Evolutionary conservation across 2,113 vertebrate species (phyloP).

Genomic region (Cheilinus undulatus): DNA sequence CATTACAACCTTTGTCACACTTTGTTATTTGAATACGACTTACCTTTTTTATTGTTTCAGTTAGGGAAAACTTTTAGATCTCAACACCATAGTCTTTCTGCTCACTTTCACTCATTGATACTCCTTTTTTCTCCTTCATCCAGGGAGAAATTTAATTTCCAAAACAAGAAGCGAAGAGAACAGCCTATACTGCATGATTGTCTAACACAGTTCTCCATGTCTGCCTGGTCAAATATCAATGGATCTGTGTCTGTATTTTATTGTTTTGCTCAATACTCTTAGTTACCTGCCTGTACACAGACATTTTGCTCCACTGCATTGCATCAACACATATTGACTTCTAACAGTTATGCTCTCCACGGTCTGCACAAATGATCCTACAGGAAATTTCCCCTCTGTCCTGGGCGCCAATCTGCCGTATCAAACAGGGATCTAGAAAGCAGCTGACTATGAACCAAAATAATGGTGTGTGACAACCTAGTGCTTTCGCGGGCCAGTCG

Average conservation of each 20-base stretch:
- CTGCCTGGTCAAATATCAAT: not conserved
- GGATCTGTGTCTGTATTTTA: not conserved
- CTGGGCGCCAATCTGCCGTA: conserved; percentile 39
- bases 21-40: not conserved
- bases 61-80: no score
- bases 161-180: not conserved
- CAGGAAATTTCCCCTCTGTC: conserved; percentile 54
- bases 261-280: not conserved
- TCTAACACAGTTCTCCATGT: not conserved
- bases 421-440: conserved; percentile 73
- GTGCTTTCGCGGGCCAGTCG: conserved; percentile 53
- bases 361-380: conserved; percentile 41
- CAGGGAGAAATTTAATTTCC: not conserved
- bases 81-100: no score
- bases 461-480: conserved; percentile 71
- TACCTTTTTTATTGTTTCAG: not conserved
- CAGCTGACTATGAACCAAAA: conserved; percentile 74
- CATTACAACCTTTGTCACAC: not conserved
- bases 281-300: not conserved
- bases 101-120: not conserved
- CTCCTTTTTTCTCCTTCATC: not conserved
- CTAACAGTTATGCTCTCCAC: conserved; percentile 23
- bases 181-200: not conserved
- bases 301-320: not conserved
- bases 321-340: conserved; percentile 7